Conservation (phyloP, 2,113 vertebrate species). For the Porphyrio hochstetteri region DNA sequence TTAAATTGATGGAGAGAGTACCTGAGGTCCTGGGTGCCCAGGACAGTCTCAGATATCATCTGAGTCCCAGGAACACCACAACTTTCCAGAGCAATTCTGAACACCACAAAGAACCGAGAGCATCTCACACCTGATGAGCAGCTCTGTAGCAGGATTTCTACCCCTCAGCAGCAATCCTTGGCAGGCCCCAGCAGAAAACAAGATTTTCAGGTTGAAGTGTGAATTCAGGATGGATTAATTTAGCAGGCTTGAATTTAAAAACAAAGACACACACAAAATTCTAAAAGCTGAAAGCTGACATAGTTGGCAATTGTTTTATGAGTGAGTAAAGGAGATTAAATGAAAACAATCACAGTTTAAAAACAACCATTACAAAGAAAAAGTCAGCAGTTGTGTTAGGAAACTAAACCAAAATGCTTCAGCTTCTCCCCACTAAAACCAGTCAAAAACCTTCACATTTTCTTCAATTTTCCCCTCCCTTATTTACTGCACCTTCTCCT, state of each 20-base stretch:
- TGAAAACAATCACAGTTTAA: neutral
- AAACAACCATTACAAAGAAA: neutral
- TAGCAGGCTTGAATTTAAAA: neutral
- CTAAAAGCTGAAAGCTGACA: neutral
- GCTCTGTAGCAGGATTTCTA: neutral
- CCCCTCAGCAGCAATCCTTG: neutral
- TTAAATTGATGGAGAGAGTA: too few relatives aligned
- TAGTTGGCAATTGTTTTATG: neutral
- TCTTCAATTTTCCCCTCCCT: neutral
- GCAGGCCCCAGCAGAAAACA: neutral
- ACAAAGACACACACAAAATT: neutral
- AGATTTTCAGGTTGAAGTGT: neutral
- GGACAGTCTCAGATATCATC: too few relatives aligned
- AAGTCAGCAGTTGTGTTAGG: neutral
- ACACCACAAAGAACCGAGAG: neutral
- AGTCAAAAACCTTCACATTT: neutral
- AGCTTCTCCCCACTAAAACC: neutral
- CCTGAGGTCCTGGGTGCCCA: too few relatives aligned
- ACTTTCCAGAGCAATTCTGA: neutral
- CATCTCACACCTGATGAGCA: neutral
- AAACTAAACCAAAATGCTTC: neutral
- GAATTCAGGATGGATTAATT: neutral
- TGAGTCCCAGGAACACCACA: neutral
- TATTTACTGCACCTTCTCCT: neutral
- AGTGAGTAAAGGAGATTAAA: neutral